These are phyloP conservation scores for Lasiurus borealis DNA, from an alignment of 2,113 vertebrate species.

Conservation along the genomic window DNA sequence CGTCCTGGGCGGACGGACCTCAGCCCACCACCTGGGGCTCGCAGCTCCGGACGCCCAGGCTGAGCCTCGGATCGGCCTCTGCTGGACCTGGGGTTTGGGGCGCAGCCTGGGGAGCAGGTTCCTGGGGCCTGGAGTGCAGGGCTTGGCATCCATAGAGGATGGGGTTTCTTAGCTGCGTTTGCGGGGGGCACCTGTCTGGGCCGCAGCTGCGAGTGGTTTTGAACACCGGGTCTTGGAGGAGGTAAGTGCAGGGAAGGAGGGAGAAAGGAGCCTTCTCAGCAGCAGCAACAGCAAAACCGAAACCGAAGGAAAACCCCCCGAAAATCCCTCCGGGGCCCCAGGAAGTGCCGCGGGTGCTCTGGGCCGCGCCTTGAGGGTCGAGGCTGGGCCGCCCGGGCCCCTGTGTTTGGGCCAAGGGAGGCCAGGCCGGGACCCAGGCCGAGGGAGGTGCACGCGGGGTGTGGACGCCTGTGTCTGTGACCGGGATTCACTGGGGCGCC, in stretches of 20 bases:
- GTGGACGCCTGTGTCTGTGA: neutral
- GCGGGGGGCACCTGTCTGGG: neutral
- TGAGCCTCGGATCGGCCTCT: neutral
- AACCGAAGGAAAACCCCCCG: slow-evolving; percentile 76
- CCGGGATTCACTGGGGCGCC: slow-evolving; percentile 85
- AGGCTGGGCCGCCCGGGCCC: slow-evolving; percentile 43
- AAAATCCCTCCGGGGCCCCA: slow-evolving; percentile 66
- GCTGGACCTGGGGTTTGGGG: no score
- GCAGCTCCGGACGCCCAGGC: neutral
- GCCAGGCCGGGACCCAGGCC: slow-evolving; percentile 79
- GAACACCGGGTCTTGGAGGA: no score
- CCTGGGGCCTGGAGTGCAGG: no score
- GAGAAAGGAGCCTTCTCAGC: slow-evolving; percentile 71
- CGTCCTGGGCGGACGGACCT: neutral
- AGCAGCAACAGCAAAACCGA: slow-evolving; percentile 67
- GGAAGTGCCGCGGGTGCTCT: slow-evolving; percentile 70
- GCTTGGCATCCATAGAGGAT: neutral
- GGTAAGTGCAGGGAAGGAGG: neutral
- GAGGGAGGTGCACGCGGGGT: slow-evolving; percentile 49
- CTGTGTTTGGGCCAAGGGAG: slow-evolving; percentile 76
- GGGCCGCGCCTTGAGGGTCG: slow-evolving; percentile 53
- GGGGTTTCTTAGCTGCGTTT: neutral
- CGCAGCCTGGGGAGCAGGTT: no score
- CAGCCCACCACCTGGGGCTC: fast-evolving
- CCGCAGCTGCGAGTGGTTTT: neutral